These are phyloP conservation scores for Phataginus tetradactyla DNA, from an alignment of 2,797 vertebrate species.

Conservation along the genomic window DNA sequence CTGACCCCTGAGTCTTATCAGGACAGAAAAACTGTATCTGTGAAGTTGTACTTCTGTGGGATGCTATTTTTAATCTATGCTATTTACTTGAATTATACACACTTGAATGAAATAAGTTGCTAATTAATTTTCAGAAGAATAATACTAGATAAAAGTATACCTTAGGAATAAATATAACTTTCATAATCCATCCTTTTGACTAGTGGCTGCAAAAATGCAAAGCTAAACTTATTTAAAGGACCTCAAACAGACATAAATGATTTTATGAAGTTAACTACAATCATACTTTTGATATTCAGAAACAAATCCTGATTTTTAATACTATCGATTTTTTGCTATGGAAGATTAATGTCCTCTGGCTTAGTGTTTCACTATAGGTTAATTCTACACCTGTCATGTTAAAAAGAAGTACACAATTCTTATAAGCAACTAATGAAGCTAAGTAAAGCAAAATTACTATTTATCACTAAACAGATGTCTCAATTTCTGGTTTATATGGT, in stretches of 20 bases:
- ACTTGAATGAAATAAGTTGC: neutral
- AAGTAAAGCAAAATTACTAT: constrained; percentile 26
- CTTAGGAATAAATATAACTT: neutral
- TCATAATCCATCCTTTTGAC: neutral
- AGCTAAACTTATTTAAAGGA: neutral
- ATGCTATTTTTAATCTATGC: neutral
- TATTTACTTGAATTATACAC: constrained; percentile 25
- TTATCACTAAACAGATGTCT: constrained; percentile 12
- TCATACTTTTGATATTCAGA: neutral
- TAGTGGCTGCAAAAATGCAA: neutral
- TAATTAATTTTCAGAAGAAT: constrained; percentile 43
- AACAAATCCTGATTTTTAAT: neutral
- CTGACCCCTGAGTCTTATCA: neutral
- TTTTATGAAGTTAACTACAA: constrained; percentile 4
- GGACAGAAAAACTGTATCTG: neutral
- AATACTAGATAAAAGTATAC: neutral
- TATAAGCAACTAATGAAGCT: neutral
- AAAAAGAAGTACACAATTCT: neutral
- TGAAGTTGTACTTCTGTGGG: neutral
- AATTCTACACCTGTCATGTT: neutral
- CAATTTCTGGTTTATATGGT: neutral
- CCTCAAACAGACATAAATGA: neutral
- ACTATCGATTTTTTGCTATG: neutral
- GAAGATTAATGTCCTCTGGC: neutral
- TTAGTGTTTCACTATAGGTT: constrained; percentile 3